Conservation (phyloP, 2,113 vertebrate genomes). For the Paramormyrops kingsleyae region DNA sequence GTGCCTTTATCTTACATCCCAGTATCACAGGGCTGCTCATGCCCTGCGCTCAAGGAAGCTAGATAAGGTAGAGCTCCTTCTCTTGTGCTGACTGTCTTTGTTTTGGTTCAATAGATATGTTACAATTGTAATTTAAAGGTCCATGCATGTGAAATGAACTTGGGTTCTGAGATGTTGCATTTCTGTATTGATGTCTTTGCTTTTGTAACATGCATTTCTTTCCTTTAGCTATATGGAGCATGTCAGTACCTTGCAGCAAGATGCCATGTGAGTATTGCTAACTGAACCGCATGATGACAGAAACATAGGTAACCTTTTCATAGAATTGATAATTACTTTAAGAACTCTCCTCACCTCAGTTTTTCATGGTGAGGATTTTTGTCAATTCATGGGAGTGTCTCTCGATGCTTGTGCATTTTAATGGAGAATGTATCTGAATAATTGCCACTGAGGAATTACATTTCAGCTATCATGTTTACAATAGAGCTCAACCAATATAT, state of each 20-base stretch:
- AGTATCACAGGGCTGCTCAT: slow-evolving; percentile 95
- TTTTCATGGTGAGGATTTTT: background rate
- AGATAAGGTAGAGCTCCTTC: slow-evolving; percentile 77
- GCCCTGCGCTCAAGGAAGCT: slow-evolving; percentile 87
- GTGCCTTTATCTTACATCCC: slow-evolving; percentile 91
- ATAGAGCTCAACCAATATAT: background rate
- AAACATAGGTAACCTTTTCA: background rate
- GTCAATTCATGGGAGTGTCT: background rate
- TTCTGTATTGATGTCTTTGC: background rate
- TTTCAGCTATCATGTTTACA: background rate
- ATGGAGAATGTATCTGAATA: background rate
- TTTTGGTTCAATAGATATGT: background rate
- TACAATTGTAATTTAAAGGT: background rate
- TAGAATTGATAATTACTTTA: background rate
- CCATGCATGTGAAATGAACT: background rate
- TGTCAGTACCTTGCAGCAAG: slow-evolving; percentile 96
- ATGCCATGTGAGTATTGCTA: slow-evolving; percentile 83
- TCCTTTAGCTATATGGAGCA: slow-evolving; percentile 78
- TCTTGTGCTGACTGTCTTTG: background rate
- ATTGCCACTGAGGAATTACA: background rate
- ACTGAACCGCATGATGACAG: background rate
- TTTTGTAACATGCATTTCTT: background rate
- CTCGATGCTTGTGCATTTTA: background rate
- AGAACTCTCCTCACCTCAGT: background rate
- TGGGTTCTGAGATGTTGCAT: slow-evolving; percentile 6